Evolutionary conservation across 2,888 invertebrate genomes (phyloP), one percentile per base, ranked within the genome.

Genomic region (Ephialtes manifestator): DNA sequence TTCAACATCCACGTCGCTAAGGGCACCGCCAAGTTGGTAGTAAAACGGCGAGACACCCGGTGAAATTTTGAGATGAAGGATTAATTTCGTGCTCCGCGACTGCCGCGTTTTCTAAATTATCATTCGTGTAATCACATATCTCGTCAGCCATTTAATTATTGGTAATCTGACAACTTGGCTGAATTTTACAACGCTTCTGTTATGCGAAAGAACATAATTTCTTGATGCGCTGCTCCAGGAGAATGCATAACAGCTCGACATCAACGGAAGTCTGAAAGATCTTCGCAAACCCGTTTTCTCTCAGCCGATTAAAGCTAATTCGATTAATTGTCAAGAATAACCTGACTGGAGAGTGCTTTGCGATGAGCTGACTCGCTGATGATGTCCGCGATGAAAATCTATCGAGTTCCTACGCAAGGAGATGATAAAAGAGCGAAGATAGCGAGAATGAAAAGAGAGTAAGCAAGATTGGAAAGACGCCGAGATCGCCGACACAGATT

Each of bases 261-360:
- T 10, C 5, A 53, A 5, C 65, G 76, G 65, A 76, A 63, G 53
- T 76, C 76, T 53, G n/a, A 24, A 53, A 65, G 65, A 39, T 65
- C 65, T 65, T 53, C 39, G 24, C 7, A 1, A 53, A 7, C 31
- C 51, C 35, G 53, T 76, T 39, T 8, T 20, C 20, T 1, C 13
- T 13, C 13, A 31, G 20, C 20, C n/a, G 35, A 24, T 48, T 15
- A 51, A 4, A 60, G 58, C 7, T 39, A 77, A 81, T 81, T n/a
- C 55, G 86, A 89, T 90, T 89, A 90, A 90, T 89, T 88, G 83
- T 83, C 88, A 85, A 81, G 85, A 87, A 87, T 89, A 86, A 84
- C 82, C 81, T 20, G 85, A 75, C 84, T 43, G 84, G 58, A 43
- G 74, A 20, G 71, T 81, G 67, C 78, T 43, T 65, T 31, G 48